phyloP scores from a whole-genome alignment of 2,797 vertebrate genomes.

The Sebastes diploproa region DNA sequence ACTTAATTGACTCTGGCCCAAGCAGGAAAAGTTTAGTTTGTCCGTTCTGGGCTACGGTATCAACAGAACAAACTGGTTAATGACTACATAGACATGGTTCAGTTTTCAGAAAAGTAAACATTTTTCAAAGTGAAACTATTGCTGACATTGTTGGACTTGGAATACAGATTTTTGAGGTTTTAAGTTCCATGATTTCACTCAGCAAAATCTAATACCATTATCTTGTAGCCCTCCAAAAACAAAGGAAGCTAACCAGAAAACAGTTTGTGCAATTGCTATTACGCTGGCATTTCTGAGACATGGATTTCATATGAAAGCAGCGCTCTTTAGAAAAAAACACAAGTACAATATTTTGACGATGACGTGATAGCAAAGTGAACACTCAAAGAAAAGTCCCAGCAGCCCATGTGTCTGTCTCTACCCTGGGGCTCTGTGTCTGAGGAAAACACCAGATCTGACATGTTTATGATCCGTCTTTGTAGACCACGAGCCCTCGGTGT shows the following conservation, averaged over 20 bases:
- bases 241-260: background rate
- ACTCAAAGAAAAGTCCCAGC: constrained; percentile 2
- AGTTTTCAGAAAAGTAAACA: no score
- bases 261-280: background rate
- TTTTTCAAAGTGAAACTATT: no score
- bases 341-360: background rate
- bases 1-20: no score
- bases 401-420: constrained; percentile 7
- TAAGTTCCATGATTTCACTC: no score
- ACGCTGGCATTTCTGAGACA: background rate
- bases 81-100: background rate
- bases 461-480: constrained; percentile 34
- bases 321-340: background rate
- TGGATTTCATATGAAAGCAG: background rate
- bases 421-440: constrained; percentile 25
- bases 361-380: background rate
- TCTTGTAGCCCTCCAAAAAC: background rate
- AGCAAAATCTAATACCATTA: background rate
- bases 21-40: no score
- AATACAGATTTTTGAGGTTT: no score
- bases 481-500: constrained; percentile 4
- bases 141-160: no score
- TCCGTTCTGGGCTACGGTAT: no score
- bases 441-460: constrained; percentile 31
- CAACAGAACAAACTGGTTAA: background rate